Conservation (phyloP, 2,888 invertebrate species). For the Micoletzkya japonica region DNA sequence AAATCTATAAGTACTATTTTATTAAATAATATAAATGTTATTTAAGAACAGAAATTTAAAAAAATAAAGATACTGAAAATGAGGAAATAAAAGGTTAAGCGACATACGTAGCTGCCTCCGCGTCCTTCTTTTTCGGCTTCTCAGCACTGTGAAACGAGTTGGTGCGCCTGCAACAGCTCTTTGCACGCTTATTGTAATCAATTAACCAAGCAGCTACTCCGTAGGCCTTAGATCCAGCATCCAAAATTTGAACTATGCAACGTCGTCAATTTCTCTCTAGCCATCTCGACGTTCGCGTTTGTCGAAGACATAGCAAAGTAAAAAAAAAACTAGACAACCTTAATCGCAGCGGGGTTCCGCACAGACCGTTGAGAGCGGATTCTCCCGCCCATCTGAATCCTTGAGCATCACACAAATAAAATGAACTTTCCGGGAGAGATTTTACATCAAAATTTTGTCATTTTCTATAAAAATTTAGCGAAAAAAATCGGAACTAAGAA, state of each 20-base stretch:
- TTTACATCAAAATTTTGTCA: too few species aligned
- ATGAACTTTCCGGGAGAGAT: too few species aligned
- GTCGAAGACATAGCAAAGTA: not conserved
- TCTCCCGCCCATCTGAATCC: slow-evolving; percentile 18
- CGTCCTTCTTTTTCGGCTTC: not conserved
- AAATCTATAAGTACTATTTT: not conserved
- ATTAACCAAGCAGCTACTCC: too few species aligned
- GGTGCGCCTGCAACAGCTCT: not conserved
- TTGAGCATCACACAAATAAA: too few species aligned
- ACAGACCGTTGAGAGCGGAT: slow-evolving; percentile 17
- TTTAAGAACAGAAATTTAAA: not conserved
- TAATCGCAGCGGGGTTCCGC: slow-evolving; percentile 11
- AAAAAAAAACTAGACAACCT: not conserved
- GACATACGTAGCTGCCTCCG: slow-evolving; percentile 1
- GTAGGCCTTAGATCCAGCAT: too few species aligned
- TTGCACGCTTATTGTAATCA: too few species aligned
- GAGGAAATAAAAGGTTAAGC: not conserved
- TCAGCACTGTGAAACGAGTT: slow-evolving; percentile 24
- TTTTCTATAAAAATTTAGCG: too few species aligned
- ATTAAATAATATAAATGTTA: too few species aligned
- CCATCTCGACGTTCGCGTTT: too few species aligned
- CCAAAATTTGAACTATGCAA: too few species aligned
- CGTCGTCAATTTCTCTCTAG: too few species aligned
- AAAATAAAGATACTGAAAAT: not conserved
- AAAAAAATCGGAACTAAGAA: not conserved